Conservation (phyloP, 2,797 vertebrate genomes). For the Lates japonicus region DNA sequence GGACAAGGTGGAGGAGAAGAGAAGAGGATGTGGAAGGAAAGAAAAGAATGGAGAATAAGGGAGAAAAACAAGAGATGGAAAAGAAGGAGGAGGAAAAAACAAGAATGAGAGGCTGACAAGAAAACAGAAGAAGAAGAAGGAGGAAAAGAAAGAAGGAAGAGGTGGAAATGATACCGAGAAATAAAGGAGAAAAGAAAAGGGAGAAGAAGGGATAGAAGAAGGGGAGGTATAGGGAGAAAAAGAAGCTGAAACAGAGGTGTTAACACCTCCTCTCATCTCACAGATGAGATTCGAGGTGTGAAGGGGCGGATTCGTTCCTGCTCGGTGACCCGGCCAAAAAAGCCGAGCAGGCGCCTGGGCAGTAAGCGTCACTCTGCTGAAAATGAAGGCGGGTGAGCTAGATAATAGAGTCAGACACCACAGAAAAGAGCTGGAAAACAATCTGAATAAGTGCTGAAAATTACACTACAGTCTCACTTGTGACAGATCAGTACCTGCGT, state of each 20-base stretch:
- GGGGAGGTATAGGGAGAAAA: background rate
- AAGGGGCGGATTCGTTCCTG: conserved; percentile 62
- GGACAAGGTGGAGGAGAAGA: background rate
- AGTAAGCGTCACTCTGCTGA: conserved; percentile 36
- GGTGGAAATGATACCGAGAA: too few relatives aligned
- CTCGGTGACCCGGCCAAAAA: conserved; percentile 50
- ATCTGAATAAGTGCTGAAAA: conserved; percentile 71
- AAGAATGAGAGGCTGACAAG: too few relatives aligned
- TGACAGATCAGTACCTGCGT: too few relatives aligned
- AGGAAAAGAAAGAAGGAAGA: too few relatives aligned
- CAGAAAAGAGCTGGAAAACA: conserved; percentile 58
- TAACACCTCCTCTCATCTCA: conserved; percentile 39
- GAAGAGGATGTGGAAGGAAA: background rate
- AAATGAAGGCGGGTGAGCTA: conserved; percentile 50
- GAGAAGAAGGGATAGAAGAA: background rate
- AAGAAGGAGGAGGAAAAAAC: background rate
- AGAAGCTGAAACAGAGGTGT: conserved; percentile 18
- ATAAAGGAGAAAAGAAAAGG: too few relatives aligned
- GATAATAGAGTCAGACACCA: conserved; percentile 68
- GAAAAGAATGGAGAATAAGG: background rate
- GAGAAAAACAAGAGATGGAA: background rate
- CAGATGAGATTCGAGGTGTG: conserved; percentile 62
- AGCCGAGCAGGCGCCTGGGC: conserved; percentile 34
- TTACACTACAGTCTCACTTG: conserved; percentile 54
- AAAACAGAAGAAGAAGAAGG: background rate